Percentiles rank a stretch among this genome's conserved stretches.
Evolutionary conservation across 2,797 vertebrate genomes (phyloP).

Genomic region (Amphiprion clarkii): DNA sequence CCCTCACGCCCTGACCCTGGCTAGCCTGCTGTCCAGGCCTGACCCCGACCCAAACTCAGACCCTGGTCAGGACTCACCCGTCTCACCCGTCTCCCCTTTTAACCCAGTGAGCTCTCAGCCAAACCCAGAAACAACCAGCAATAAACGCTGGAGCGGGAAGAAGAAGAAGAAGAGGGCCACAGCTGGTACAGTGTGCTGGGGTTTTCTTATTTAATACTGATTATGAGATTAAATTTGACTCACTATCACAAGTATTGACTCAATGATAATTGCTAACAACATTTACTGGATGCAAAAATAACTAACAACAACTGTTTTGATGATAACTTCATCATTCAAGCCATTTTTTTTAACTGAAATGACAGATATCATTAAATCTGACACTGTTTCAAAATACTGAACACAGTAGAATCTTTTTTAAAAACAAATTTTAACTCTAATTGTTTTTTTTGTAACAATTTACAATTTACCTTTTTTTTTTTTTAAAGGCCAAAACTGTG

Average conservation of each 20-base stretch:
- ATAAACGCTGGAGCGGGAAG: slow-evolving; percentile 40
- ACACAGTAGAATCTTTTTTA: too few relatives aligned
- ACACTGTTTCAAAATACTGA: too few relatives aligned
- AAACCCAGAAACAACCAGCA: slow-evolving; percentile 36
- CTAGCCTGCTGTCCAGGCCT: slow-evolving; percentile 76
- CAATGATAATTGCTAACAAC: neutral
- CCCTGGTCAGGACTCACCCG: slow-evolving; percentile 11
- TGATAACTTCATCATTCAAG: neutral
- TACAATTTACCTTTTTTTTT: too few relatives aligned
- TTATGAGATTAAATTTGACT: neutral
- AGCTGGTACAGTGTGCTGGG: slow-evolving; percentile 44
- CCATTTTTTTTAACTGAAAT: neutral
- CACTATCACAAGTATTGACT: neutral
- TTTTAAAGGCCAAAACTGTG: too few relatives aligned
- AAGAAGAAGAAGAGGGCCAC: slow-evolving; percentile 64
- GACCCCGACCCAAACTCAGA: slow-evolving; percentile 46
- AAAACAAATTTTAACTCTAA: too few relatives aligned
- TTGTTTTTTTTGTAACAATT: too few relatives aligned
- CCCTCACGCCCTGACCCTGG: slow-evolving; percentile 86
- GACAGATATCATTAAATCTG: too few relatives aligned
- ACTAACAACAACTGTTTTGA: neutral
- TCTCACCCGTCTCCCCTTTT: neutral
- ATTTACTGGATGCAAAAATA: neutral
- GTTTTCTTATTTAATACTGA: neutral
- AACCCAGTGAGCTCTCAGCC: slow-evolving; percentile 48